A percentile compares a stretch with the other conserved stretches of the same genome.
phyloP scores from a whole-genome alignment of 1,140 invertebrate genomes.

The Sminthurinus signatus region DNA sequence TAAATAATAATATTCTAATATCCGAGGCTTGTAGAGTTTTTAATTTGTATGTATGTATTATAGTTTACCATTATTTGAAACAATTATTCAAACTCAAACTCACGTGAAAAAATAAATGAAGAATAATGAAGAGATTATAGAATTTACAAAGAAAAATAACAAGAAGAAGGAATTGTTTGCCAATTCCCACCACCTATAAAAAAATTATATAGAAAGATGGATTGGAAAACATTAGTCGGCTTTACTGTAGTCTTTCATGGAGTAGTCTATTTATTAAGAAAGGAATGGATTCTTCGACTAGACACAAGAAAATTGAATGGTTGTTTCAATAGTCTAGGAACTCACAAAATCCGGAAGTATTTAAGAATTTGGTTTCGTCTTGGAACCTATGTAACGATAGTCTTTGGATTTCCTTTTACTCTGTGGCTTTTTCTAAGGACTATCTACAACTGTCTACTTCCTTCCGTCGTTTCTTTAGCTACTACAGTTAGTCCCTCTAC shows the following conservation, averaged over 20 bases:
- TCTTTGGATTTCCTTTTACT: slow-evolving; percentile 39
- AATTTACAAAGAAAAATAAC: too few relatives aligned
- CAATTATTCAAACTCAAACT: too few relatives aligned
- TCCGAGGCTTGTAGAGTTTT: too few relatives aligned
- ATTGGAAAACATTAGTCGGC: slow-evolving; percentile 39
- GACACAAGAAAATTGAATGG: slow-evolving; percentile 34
- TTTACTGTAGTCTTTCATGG: slow-evolving; percentile 40
- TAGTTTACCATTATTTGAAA: too few relatives aligned
- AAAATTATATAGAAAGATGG: too few relatives aligned
- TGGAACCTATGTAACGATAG: slow-evolving; percentile 32
- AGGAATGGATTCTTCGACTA: slow-evolving; percentile 32
- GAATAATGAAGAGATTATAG: background rate
- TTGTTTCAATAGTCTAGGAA: slow-evolving; percentile 29
- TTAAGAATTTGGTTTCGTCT: slow-evolving; percentile 39
- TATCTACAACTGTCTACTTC: slow-evolving; percentile 29
- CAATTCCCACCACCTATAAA: background rate
- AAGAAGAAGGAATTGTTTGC: background rate
- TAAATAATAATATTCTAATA: too few relatives aligned
- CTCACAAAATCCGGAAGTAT: slow-evolving; percentile 27
- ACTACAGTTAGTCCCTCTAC: slow-evolving; percentile 28
- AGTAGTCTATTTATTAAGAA: slow-evolving; percentile 23
- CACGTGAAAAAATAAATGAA: too few relatives aligned
- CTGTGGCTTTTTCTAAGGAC: slow-evolving; percentile 36
- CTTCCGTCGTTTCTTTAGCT: slow-evolving; percentile 26
- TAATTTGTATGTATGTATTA: too few relatives aligned